Evolutionary conservation across 2,113 vertebrate species (phyloP).

Genomic region (Phocoena sinus): DNA sequence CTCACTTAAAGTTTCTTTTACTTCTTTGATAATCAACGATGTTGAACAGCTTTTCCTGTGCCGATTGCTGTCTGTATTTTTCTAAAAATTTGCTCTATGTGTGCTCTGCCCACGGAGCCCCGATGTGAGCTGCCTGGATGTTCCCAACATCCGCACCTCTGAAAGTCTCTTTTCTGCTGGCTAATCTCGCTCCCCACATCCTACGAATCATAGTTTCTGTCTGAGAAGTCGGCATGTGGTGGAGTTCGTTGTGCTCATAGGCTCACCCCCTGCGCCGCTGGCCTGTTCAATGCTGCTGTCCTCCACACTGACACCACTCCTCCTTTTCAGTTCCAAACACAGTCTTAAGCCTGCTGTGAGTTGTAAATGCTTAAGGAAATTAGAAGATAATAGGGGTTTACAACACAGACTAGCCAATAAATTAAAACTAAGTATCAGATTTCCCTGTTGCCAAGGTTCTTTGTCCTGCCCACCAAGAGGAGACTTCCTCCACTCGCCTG

Average conservation of each 20-base stretch:
- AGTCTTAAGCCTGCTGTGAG: background rate
- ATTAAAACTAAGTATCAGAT: background rate
- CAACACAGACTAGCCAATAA: background rate
- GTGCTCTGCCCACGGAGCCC: rapidly evolving
- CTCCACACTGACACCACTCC: background rate
- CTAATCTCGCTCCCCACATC: background rate
- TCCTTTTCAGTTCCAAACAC: background rate
- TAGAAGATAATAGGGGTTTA: background rate
- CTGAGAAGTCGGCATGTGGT: background rate
- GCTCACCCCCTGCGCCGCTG: background rate
- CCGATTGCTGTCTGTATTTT: background rate
- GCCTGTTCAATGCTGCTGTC: background rate
- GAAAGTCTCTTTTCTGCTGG: background rate
- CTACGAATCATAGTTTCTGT: background rate
- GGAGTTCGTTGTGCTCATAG: no score
- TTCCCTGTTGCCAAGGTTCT: no score
- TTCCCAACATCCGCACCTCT: background rate
- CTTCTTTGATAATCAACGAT: background rate
- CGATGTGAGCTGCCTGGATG: rapidly evolving
- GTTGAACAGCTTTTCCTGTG: background rate
- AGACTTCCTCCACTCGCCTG: no score
- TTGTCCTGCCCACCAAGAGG: no score
- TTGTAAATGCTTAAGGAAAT: background rate
- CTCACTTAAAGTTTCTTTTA: background rate
- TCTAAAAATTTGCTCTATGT: background rate